Evolutionary conservation across 1,140 invertebrate genomes (phyloP).

Genomic region (Zophobas morio): DNA sequence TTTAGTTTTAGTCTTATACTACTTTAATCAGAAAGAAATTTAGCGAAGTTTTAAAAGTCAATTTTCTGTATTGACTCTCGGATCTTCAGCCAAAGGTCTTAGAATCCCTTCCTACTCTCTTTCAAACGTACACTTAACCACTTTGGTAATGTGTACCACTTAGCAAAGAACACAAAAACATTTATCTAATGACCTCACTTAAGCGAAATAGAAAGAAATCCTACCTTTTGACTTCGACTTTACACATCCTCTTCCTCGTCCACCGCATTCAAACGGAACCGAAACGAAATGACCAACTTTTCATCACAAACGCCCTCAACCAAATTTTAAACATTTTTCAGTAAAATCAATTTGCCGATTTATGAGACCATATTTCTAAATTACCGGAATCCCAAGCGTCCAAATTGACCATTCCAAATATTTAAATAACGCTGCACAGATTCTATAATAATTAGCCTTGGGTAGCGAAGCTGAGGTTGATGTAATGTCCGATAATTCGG

Average conservation of each 20-base stretch:
- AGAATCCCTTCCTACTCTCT: slow-evolving; percentile 1
- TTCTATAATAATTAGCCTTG: slow-evolving; percentile 33
- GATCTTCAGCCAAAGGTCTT: neutral
- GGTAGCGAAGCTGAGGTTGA: slow-evolving; percentile 31
- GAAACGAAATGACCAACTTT: no score
- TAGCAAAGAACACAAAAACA: slow-evolving; percentile 32
- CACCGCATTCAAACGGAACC: no score
- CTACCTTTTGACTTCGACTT: neutral
- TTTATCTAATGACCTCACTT: slow-evolving; percentile 32
- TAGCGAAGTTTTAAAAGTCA: no score
- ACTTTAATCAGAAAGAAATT: no score
- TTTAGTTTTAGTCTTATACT: no score
- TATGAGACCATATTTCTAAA: neutral
- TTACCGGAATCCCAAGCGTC: neutral
- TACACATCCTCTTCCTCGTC: neutral
- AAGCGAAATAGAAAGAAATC: slow-evolving; percentile 1
- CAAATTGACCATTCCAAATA: slow-evolving; percentile 7
- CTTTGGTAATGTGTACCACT: slow-evolving; percentile 36
- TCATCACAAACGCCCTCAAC: no score
- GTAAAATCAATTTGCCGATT: no score
- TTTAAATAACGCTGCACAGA: slow-evolving; percentile 7
- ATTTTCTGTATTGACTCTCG: neutral
- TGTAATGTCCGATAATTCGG: slow-evolving; percentile 31
- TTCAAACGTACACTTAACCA: slow-evolving; percentile 28
- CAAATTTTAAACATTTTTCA: no score